Conservation (phyloP, 2,113 vertebrate species). For the Scartelaos histophorus region DNA sequence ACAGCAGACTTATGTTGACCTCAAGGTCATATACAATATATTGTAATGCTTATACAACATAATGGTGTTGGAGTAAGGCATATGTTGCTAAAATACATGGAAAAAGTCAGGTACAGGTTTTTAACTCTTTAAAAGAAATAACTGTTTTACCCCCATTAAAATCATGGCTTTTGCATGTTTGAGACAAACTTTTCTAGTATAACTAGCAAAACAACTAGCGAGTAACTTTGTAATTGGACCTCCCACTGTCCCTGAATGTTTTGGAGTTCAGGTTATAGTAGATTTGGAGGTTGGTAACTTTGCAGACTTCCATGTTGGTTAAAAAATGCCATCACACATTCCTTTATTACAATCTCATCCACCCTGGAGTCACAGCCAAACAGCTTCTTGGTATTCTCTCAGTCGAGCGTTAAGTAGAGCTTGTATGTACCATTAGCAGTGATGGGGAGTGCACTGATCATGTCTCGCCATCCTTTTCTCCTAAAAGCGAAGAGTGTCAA, state of each 20-base stretch:
- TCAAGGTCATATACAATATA: too few relatives aligned
- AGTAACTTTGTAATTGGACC: constrained; percentile 3
- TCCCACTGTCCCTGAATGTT: background rate
- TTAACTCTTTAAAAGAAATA: too few relatives aligned
- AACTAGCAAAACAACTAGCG: background rate
- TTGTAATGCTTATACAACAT: too few relatives aligned
- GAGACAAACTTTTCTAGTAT: background rate
- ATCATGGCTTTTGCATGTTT: background rate
- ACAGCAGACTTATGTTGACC: too few relatives aligned
- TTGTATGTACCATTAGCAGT: constrained; percentile 35
- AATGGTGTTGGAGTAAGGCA: too few relatives aligned
- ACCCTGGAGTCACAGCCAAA: background rate
- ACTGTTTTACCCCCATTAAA: too few relatives aligned
- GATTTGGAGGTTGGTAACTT: background rate
- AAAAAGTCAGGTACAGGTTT: too few relatives aligned
- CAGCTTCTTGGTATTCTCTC: background rate
- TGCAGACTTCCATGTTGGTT: background rate
- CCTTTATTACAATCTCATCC: background rate
- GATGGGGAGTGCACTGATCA: constrained; percentile 42
- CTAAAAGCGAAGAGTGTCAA: constrained; percentile 53
- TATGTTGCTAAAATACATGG: too few relatives aligned
- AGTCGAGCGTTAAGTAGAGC: background rate
- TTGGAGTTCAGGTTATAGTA: background rate
- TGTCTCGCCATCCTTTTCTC: constrained; percentile 50
- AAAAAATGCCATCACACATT: background rate